Base-by-base conservation (phyloP, 2,888 invertebrate species). In the Auanema sp. region DNA sequence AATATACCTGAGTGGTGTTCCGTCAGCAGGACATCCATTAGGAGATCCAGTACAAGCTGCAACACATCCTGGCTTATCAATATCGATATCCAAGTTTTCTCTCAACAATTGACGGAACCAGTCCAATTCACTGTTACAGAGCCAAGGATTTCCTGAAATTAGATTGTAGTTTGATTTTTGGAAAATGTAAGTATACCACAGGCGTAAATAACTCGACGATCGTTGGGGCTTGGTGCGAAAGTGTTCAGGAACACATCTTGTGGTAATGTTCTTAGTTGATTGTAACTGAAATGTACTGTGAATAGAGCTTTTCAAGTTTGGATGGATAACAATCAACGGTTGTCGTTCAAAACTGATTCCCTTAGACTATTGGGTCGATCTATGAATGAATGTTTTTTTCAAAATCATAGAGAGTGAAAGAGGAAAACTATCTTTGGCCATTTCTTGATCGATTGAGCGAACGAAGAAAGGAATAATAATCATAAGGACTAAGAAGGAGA, bases 81-180 rank as follows among this genome's bases (percentile, higher is more conserved):
- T 78, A 56, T 77, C 75, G 44, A 80, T 78, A 55, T 83, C 83
- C 16, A 79, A 66, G 56, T 83, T 83, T 51, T 78, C 81, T 47
- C 81, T 69, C 54, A 83, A 67, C 63, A 83, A 67, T 14, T 76
- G 73, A 6, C 83, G 77, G 75, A 83, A 81, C 83, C 83, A 83
- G 55, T 76, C 77, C 42, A 83, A 68, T 8, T 71, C 64, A 49
- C 67, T 75, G 71, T 83, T 81, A 66, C 83, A 83, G 64, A 78
- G 66, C 83, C 83, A 83, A 14, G 83, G 83, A 60, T 83, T 83
- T 33, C 70, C 83, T 82, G 66, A 44, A 77, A 66, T 33, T 33
- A 5, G 4, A 33, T 33, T 33, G 3, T 47, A 47, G 4, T 47
- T 47, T 47, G 47, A 47, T 47, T 18, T 47, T 6, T 52, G 2